Conservation (phyloP, 1,140 invertebrate species). For the Pseudobourletiella spinata region DNA sequence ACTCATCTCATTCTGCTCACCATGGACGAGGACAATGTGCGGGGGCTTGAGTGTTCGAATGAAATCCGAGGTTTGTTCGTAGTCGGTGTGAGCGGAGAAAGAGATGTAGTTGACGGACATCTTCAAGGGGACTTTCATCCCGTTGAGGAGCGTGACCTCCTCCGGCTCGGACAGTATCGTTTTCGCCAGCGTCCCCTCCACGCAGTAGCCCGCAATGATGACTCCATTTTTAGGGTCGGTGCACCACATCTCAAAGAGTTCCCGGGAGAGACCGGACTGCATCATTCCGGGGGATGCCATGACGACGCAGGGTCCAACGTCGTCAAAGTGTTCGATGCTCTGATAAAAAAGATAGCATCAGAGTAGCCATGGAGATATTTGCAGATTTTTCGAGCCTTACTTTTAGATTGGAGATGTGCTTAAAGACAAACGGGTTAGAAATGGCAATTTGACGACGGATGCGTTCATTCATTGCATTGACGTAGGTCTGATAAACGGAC, state of each 20-base stretch:
- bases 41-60: slow-evolving; percentile 86
- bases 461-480: slow-evolving; percentile 98
- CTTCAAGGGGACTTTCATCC: slow-evolving; percentile 90
- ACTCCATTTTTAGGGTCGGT: slow-evolving; percentile 95
- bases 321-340: slow-evolving; percentile 99
- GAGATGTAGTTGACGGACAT: slow-evolving; percentile 99
- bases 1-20: slow-evolving; percentile 98
- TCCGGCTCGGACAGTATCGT: slow-evolving; percentile 95
- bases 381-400: slow-evolving; percentile 45
- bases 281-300: slow-evolving; percentile 99
- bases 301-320: slow-evolving; percentile 97
- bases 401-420: slow-evolving; percentile 97
- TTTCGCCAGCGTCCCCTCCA: slow-evolving; percentile 97
- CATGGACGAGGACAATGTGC: slow-evolving; percentile 94
- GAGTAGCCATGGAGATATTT: too few species aligned
- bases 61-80: slow-evolving; percentile 97
- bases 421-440: slow-evolving; percentile 94
- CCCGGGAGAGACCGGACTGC: slow-evolving; percentile 94
- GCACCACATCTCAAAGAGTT: slow-evolving; percentile 98
- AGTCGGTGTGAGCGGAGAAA: slow-evolving; percentile 98
- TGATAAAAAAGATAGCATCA: slow-evolving; percentile 40
- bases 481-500: slow-evolving; percentile 99
- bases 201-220: slow-evolving; percentile 98
- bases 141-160: slow-evolving; percentile 89
- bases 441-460: slow-evolving; percentile 93